phyloP scores from a whole-genome alignment of 64 coral and sea anemone genomes.

The Platygyra sinensis region DNA sequence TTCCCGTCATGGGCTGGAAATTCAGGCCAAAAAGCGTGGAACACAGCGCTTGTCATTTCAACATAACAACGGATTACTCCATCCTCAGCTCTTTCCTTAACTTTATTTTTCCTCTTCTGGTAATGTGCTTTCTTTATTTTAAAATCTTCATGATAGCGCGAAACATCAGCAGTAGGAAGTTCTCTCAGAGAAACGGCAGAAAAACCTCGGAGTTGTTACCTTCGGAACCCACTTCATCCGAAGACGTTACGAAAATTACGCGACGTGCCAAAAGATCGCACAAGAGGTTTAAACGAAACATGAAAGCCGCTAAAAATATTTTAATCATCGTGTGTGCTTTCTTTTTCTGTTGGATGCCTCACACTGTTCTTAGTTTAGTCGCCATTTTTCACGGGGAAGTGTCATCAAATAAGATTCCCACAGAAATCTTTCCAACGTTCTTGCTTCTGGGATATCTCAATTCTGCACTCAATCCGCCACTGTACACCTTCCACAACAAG shows the following conservation, averaged over 20 bases:
- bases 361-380: slow-evolving; percentile 44
- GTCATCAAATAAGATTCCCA: background rate
- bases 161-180: background rate
- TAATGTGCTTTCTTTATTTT: slow-evolving; percentile 58
- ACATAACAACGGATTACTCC: slow-evolving; percentile 46
- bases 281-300: slow-evolving; percentile 32
- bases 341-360: slow-evolving; percentile 60
- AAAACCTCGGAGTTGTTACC: background rate
- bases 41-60: slow-evolving; percentile 61
- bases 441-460: slow-evolving; percentile 60
- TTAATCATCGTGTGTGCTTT: slow-evolving; percentile 56
- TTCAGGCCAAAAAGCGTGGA: slow-evolving; percentile 25
- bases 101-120: slow-evolving; percentile 58
- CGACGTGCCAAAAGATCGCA: background rate
- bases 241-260: background rate
- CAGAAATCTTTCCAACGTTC: background rate
- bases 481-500: slow-evolving; percentile 58
- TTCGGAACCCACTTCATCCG: background rate
- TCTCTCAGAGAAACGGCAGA: background rate
- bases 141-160: slow-evolving; percentile 59
- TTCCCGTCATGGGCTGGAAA: slow-evolving; percentile 81
- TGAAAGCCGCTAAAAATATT: slow-evolving; percentile 58
- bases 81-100: slow-evolving; percentile 55
- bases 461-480: slow-evolving; percentile 57
- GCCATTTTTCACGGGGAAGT: background rate